Percentiles rank a stretch among this genome's conserved stretches.
Conservation (phyloP, 2,113 vertebrate species). For the Lathamus discolor region DNA sequence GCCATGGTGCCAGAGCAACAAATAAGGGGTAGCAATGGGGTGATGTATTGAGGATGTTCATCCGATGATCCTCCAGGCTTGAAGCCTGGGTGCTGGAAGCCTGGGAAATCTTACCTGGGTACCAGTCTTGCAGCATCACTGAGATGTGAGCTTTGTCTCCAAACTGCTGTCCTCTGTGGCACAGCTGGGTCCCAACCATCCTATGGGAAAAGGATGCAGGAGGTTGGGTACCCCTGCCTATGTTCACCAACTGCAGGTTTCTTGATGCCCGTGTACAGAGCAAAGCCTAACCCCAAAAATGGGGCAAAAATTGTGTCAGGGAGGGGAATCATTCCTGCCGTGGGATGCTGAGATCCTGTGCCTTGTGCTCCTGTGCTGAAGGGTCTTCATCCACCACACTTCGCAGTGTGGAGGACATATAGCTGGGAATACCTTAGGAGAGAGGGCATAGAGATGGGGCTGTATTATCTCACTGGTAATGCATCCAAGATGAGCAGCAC, state of each 20-base stretch:
- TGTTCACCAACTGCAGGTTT: background rate
- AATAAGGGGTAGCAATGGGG: rapidly evolving
- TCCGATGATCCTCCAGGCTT: background rate
- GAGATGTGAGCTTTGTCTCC: background rate
- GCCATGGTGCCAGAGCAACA: background rate
- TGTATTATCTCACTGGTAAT: background rate
- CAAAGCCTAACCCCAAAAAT: background rate
- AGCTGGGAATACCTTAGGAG: background rate
- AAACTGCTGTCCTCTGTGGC: rapidly evolving
- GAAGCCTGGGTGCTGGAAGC: background rate
- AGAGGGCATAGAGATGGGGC: background rate
- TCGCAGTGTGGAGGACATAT: too few relatives aligned
- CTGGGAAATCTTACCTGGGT: background rate
- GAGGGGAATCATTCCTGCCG: background rate
- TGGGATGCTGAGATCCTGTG: background rate
- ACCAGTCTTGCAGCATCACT: background rate
- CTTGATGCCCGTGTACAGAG: background rate
- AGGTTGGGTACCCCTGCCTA: rapidly evolving
- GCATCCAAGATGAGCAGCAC: background rate
- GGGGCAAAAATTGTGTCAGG: background rate
- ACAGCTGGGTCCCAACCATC: rapidly evolving
- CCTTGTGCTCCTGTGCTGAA: background rate
- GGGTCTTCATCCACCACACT: too few relatives aligned
- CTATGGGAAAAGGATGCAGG: background rate
- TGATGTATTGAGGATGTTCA: rapidly evolving